Conservation (phyloP, 2,797 vertebrate species). For the Mycteria americana region DNA sequence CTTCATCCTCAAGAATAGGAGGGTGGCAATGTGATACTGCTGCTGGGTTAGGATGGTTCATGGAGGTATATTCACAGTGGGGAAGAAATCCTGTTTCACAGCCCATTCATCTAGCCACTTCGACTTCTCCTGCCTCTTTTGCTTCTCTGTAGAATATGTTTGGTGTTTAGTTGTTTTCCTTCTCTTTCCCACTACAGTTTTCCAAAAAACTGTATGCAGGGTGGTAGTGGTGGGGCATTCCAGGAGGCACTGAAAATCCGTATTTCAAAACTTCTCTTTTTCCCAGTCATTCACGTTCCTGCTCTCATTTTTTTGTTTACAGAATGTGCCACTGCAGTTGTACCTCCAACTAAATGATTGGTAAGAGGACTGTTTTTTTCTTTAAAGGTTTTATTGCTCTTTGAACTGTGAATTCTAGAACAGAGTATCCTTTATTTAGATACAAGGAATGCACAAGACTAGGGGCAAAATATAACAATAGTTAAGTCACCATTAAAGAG, state of each 20-base stretch:
- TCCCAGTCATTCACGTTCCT: neutral
- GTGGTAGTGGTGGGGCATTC: neutral
- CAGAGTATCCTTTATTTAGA: neutral
- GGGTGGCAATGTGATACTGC: neutral
- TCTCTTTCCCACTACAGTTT: neutral
- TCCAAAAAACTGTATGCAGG: neutral
- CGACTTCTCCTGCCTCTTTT: neutral
- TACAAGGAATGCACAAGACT: neutral
- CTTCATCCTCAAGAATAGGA: neutral
- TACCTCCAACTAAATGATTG: slow-evolving; percentile 67
- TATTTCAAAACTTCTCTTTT: neutral
- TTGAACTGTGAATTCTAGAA: neutral
- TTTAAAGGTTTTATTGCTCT: neutral
- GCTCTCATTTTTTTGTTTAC: slow-evolving; percentile 12
- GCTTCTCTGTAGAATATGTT: neutral
- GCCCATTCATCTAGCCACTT: neutral
- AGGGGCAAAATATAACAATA: neutral
- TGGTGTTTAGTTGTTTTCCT: neutral
- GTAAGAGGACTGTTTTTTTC: slow-evolving; percentile 39
- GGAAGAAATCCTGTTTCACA: neutral
- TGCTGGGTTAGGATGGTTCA: neutral
- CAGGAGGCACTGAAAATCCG: neutral
- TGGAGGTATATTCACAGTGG: neutral
- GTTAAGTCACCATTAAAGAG: neutral
- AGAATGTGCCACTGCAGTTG: slow-evolving; percentile 55